A percentile compares a stretch with the other conserved stretches of the same genome.
phyloP scores from a whole-genome alignment of 2,888 invertebrate species.

The Drosophila prostipennis region DNA sequence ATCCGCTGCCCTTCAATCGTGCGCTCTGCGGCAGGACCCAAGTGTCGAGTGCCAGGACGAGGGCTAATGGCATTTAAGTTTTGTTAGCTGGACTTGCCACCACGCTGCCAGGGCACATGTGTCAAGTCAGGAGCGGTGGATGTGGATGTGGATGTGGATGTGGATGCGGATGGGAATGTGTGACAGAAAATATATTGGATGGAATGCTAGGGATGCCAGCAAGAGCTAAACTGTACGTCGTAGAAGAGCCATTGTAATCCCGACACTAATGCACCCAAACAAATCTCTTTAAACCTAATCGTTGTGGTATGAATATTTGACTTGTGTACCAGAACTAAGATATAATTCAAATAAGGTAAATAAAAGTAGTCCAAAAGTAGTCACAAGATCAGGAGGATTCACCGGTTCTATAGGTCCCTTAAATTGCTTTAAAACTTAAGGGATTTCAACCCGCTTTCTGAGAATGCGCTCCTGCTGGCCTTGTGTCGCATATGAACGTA shows the following conservation, averaged over 20 bases:
- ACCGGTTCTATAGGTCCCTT: neutral
- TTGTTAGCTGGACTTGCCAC: conserved; percentile 51
- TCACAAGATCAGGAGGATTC: neutral
- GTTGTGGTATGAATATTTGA: neutral
- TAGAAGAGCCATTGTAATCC: conserved; percentile 14
- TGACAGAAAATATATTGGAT: conserved; percentile 10
- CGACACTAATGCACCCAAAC: neutral
- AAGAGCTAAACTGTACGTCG: neutral
- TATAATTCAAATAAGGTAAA: too few species aligned
- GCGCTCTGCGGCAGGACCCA: conserved; percentile 36
- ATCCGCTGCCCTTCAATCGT: conserved; percentile 4
- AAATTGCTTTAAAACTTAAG: neutral
- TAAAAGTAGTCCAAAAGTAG: too few species aligned
- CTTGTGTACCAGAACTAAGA: too few species aligned
- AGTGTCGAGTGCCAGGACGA: conserved; percentile 53
- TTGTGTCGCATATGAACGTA: conserved; percentile 19
- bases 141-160: too few species aligned
- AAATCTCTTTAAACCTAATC: neutral
- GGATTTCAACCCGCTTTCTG: too few species aligned
- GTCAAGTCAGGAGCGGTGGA: conserved; percentile 31
- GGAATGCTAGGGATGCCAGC: conserved; percentile 13
- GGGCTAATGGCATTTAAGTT: conserved; percentile 79
- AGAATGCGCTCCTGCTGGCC: conserved; percentile 14
- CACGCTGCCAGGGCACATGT: conserved; percentile 17
- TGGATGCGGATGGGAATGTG: conserved; percentile 18